Evolutionary conservation across 2,888 invertebrate species (phyloP).

Genomic region (Dryadula phaetusa): DNA sequence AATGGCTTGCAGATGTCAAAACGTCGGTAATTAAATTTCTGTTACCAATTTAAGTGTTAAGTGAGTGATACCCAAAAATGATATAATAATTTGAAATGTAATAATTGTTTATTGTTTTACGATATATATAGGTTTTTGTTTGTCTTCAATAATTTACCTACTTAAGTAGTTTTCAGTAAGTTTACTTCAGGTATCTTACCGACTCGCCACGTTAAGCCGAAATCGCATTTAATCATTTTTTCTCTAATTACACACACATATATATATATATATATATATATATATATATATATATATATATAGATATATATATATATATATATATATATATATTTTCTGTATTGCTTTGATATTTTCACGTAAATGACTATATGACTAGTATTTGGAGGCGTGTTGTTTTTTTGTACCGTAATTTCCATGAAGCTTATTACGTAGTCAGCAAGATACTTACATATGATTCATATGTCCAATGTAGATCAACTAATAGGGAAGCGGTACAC

Average conservation of each 20-base stretch:
- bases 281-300: no score
- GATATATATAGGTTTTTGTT: not conserved
- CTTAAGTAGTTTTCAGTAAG: no score
- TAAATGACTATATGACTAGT: not conserved
- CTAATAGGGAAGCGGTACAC: constrained; percentile 41
- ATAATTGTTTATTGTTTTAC: constrained; percentile 6
- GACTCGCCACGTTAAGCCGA: no score
- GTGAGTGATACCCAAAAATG: not conserved
- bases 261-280: no score
- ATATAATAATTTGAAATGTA: not conserved
- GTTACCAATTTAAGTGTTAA: constrained; percentile 1
- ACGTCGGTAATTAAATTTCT: constrained; percentile 20
- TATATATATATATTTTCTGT: no score
- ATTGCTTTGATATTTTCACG: no score
- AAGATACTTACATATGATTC: constrained; percentile 27
- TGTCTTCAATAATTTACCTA: no score
- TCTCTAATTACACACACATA: no score
- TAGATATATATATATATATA: no score
- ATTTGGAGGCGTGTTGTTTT: not conserved
- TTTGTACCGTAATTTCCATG: constrained; percentile 31
- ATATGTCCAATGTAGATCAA: constrained; percentile 38
- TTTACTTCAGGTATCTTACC: no score
- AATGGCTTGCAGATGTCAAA: constrained; percentile 23
- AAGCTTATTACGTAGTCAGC: constrained; percentile 15
- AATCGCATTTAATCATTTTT: no score